Evolutionary conservation across 2,113 vertebrate genomes (phyloP), one percentile per base, ranked within the genome.

Genomic region (Orycteropus afer): DNA sequence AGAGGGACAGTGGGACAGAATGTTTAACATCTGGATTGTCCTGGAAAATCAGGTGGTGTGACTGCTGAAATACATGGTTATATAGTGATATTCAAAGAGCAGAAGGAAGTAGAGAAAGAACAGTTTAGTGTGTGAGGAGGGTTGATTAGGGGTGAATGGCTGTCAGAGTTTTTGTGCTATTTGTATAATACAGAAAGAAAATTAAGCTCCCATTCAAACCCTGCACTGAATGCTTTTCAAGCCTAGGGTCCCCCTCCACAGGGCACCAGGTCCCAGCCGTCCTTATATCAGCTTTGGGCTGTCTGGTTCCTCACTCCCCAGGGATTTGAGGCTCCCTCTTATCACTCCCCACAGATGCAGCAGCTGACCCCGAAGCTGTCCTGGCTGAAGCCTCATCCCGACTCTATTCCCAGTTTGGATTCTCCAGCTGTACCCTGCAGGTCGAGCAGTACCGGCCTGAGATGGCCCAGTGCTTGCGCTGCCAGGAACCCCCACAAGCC

Each of bases 401-500:
- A 90, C 99, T 99, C 40, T 98, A 98, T 97, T 98, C 98, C 97
- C 99, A 98, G 96, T 99, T 99, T 23, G 99, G 99, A 89, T 99
- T 99, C 94, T 93, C 98, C 97, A 98, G 96, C 67, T 98, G 99
- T 97, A 99, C 99, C 20, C 98, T 99, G 95, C 99, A 99, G 98
- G 99, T 99, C 18, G 99, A 99, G 95, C 97, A 65, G 57, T 99
- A 99, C 97, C 98, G 49, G 55, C 99, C 99, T 0, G 99, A 99
- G 96, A 99, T 99, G 98, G 98, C 97, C 40, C 98, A 98, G 97
- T 99, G 99, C 91, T 96, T 45, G 65, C 98, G 98, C 96, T 99
- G 99, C 93, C 94, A 2, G 94, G 97, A 98, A 37, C 97, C 96
- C 40, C 92, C 89, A 1, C 92, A 95, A 49, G 96, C 95, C 96